Evolutionary conservation across 2,113 vertebrate genomes (phyloP).

Genomic region (Spea multiplicata): DNA sequence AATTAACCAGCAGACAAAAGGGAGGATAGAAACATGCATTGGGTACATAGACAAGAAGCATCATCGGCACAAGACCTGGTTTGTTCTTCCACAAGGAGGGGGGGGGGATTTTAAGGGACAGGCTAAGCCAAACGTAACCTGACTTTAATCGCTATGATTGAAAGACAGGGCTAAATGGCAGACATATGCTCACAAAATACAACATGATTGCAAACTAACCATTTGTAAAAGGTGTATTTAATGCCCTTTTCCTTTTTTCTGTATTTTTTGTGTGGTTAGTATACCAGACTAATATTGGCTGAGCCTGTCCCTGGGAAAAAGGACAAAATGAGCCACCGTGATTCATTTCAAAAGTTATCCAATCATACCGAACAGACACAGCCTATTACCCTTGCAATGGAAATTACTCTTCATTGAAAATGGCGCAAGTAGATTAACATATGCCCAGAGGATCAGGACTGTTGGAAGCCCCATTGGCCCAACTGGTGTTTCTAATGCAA

Average conservation of each 20-base stretch:
- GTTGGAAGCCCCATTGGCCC: too few species aligned
- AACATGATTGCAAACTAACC: too few species aligned
- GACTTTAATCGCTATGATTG: not conserved
- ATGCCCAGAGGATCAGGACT: too few species aligned
- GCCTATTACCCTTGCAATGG: not conserved
- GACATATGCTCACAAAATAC: too few species aligned
- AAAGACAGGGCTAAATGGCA: too few species aligned
- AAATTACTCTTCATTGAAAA: not conserved
- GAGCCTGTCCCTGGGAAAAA: slow-evolving; percentile 1
- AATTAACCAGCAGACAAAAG: too few species aligned
- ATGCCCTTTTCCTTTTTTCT: not conserved
- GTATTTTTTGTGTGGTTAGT: not conserved
- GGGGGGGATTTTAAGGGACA: not conserved
- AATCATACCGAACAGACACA: slow-evolving; percentile 22
- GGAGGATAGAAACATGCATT: too few species aligned
- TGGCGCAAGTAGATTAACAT: too few species aligned
- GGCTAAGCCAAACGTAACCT: not conserved
- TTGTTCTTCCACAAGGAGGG: too few species aligned
- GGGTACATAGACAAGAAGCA: too few species aligned
- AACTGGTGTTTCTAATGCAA: too few species aligned
- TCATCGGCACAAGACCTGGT: too few species aligned
- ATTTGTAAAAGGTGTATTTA: not conserved
- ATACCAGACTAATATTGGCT: not conserved
- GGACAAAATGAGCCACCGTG: slow-evolving; percentile 8
- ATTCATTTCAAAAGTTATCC: not conserved